Conservation (phyloP, 2,888 invertebrate species). For the Eupithecia centaureata region DNA sequence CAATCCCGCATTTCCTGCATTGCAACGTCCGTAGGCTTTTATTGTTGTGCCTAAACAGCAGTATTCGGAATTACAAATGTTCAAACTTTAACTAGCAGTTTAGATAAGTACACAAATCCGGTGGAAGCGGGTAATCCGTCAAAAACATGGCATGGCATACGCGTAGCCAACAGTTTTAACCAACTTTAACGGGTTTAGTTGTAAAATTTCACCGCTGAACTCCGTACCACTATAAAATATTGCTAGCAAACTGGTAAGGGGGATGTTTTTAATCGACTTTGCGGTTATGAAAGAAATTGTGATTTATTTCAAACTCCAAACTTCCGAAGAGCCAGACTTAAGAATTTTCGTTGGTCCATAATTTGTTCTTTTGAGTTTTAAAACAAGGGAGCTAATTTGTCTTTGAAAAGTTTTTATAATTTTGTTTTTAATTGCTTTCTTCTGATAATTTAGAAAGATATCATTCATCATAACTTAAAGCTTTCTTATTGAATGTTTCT, state of each 20-base stretch:
- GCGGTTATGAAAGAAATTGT: conserved; percentile 34
- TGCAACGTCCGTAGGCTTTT: not conserved
- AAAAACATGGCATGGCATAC: conserved; percentile 63
- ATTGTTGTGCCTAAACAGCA: not conserved
- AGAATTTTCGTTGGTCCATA: conserved; percentile 31
- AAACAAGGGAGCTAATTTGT: conserved; percentile 36
- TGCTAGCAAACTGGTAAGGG: conserved; percentile 40
- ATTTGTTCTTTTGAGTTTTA: conserved; percentile 35
- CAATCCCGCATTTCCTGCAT: not conserved
- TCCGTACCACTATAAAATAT: conserved; percentile 40
- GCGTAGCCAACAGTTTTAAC: conserved; percentile 58
- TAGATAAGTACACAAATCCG: conserved; percentile 36
- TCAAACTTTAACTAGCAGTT: conserved; percentile 31
- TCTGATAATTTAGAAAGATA: conserved; percentile 13
- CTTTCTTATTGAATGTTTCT: not conserved
- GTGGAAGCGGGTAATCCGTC: conserved; percentile 63
- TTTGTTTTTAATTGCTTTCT: conserved; percentile 27
- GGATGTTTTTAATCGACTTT: conserved; percentile 45
- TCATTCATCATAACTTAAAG: conserved; percentile 8
- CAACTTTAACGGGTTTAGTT: conserved; percentile 60
- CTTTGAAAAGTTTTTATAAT: conserved; percentile 28
- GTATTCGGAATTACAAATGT: not conserved
- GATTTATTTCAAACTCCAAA: conserved; percentile 35
- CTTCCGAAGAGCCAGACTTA: conserved; percentile 31
- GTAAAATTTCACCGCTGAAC: conserved; percentile 33